Evolutionary conservation across 1,140 invertebrate species (phyloP).

Genomic region (Drosophila parvula): DNA sequence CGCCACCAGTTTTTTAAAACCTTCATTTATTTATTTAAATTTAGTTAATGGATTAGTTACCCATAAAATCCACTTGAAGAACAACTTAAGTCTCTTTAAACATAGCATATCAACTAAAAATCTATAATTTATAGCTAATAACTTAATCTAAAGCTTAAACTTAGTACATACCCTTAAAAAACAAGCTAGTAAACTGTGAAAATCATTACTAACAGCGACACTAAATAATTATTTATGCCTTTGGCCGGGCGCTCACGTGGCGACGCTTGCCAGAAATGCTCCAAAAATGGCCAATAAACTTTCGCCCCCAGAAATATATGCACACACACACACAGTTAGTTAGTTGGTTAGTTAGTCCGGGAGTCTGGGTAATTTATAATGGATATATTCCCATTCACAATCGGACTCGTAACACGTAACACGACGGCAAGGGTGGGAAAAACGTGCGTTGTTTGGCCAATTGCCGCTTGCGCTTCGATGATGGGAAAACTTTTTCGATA

Average conservation of each 20-base stretch:
- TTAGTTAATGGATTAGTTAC: not conserved
- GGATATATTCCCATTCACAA: slow-evolving; percentile 25
- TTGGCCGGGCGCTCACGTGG: slow-evolving; percentile 10
- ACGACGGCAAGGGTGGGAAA: slow-evolving; percentile 38
- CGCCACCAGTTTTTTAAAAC: too few relatives aligned
- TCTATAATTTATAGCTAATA: not conserved
- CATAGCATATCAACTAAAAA: not conserved
- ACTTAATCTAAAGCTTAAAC: too few relatives aligned
- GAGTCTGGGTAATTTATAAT: slow-evolving; percentile 11
- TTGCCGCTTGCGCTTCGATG: slow-evolving; percentile 67
- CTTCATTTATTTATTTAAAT: not conserved
- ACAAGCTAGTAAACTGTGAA: not conserved
- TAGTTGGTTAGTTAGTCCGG: not conserved
- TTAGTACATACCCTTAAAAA: not conserved
- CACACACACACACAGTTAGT: not conserved
- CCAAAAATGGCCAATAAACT: slow-evolving; percentile 43
- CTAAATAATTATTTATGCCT: slow-evolving; percentile 8
- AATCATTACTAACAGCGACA: not conserved
- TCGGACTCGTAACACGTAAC: slow-evolving; percentile 58
- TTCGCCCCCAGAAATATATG: slow-evolving; percentile 25
- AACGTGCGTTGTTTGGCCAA: slow-evolving; percentile 72
- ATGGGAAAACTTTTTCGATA: slow-evolving; percentile 82
- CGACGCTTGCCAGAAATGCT: slow-evolving; percentile 11
- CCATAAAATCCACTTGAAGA: not conserved
- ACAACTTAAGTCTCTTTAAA: not conserved